These are phyloP conservation scores for Lasioglossum leucozonium DNA, from an alignment of 2,888 invertebrate species.

Conservation along the genomic window DNA sequence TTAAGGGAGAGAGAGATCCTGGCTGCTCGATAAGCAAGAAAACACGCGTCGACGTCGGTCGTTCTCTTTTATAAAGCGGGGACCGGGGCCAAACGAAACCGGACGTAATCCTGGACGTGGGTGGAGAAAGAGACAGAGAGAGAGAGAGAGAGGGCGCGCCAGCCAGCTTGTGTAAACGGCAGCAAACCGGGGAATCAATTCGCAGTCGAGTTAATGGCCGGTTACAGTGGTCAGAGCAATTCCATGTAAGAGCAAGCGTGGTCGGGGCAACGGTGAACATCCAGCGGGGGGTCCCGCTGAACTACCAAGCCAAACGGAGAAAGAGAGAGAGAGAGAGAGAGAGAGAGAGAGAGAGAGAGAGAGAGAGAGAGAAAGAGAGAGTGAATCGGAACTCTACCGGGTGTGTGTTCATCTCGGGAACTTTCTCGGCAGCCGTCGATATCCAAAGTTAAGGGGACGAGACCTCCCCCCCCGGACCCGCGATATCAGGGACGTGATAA, in stretches of 20 bases:
- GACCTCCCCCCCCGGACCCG: background rate
- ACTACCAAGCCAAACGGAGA: constrained; percentile 55
- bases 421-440: constrained; percentile 56
- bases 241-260: constrained; percentile 64
- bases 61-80: constrained; percentile 15
- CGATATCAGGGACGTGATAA: constrained; percentile 55
- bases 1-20: constrained; percentile 3
- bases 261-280: constrained; percentile 56
- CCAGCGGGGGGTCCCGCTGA: constrained; percentile 33
- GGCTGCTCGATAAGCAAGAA: constrained; percentile 3
- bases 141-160: too few species aligned
- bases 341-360: constrained; percentile 46
- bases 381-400: constrained; percentile 53
- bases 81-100: background rate
- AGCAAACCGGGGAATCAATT: constrained; percentile 77
- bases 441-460: constrained; percentile 50
- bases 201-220: constrained; percentile 75
- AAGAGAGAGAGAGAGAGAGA: constrained; percentile 34
- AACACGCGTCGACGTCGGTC: constrained; percentile 6
- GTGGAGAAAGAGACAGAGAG: background rate
- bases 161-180: constrained; percentile 66
- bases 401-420: constrained; percentile 63
- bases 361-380: constrained; percentile 35
- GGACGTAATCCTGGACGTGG: background rate
- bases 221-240: constrained; percentile 73